Conservation (phyloP, 2,888 invertebrate species). For the Caenorhabditis sp. region DNA sequence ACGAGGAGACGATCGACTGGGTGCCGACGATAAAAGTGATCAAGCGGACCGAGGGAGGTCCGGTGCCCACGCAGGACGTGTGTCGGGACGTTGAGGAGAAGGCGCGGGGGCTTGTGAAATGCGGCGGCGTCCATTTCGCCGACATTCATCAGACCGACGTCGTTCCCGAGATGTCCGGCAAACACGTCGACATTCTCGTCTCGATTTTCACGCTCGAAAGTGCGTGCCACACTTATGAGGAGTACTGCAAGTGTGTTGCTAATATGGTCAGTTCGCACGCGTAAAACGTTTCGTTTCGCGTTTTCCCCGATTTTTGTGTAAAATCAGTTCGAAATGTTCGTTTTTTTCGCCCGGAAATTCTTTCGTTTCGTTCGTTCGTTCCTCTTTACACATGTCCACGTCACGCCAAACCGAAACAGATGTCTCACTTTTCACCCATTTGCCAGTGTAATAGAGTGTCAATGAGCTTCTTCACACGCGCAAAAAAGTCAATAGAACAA, state of each 20-base stretch:
- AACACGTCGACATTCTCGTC: slow-evolving; percentile 69
- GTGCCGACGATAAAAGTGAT: slow-evolving; percentile 70
- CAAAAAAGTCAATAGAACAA: neutral
- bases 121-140: slow-evolving; percentile 71
- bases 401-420: no score
- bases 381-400: no score
- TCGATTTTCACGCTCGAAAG: slow-evolving; percentile 76
- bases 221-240: slow-evolving; percentile 71
- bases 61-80: slow-evolving; percentile 39
- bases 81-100: slow-evolving; percentile 62
- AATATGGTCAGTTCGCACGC: slow-evolving; percentile 67
- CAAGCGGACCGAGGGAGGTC: slow-evolving; percentile 69
- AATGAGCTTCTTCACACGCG: neutral
- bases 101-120: slow-evolving; percentile 52
- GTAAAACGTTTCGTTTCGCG: slow-evolving; percentile 7
- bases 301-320: neutral
- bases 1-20: slow-evolving; percentile 67
- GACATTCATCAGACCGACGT: slow-evolving; percentile 68
- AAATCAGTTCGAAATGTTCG: neutral
- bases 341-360: no score
- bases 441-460: no score
- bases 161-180: slow-evolving; percentile 58
- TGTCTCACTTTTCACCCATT: neutral
- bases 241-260: slow-evolving; percentile 66
- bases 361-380: no score